These are phyloP conservation scores for Novumbra hubbsi DNA, from an alignment of 2,797 vertebrate species.

Conservation along the genomic window DNA sequence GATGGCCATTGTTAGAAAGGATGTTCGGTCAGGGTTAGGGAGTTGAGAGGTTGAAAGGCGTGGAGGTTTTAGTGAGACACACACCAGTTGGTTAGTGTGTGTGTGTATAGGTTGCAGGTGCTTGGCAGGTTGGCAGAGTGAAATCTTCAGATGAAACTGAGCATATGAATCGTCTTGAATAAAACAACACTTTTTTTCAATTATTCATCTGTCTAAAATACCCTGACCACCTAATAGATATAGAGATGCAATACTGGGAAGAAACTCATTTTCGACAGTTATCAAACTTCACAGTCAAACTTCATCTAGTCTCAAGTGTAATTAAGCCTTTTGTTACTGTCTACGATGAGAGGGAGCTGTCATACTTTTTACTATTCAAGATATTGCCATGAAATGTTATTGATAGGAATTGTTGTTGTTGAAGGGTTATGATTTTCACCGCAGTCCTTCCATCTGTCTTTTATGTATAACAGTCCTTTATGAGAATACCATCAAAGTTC, in stretches of 20 bases:
- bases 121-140: constrained; percentile 62
- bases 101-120: constrained; percentile 48
- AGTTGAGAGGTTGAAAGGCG: constrained; percentile 53
- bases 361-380: background rate
- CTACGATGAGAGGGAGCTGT: background rate
- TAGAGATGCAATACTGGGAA: constrained; percentile 18
- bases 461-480: background rate
- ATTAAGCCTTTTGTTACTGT: background rate
- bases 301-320: background rate
- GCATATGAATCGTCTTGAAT: constrained; percentile 72
- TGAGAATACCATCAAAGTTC: constrained; percentile 25
- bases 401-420: background rate
- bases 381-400: background rate
- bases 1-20: constrained; percentile 65
- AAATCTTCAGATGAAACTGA: constrained; percentile 73
- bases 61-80: constrained; percentile 40
- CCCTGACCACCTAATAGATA: constrained; percentile 16
- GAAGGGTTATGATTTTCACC: background rate
- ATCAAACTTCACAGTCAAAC: constrained; percentile 13
- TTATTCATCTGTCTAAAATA: constrained; percentile 70
- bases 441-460: background rate
- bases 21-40: constrained; percentile 55
- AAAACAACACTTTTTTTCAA: constrained; percentile 61
- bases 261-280: constrained; percentile 25
- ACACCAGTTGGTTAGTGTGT: background rate